A percentile compares a stretch with the other conserved stretches of the same genome.
Conservation (phyloP, 1,140 invertebrate genomes). For the Eciton burchellii region DNA sequence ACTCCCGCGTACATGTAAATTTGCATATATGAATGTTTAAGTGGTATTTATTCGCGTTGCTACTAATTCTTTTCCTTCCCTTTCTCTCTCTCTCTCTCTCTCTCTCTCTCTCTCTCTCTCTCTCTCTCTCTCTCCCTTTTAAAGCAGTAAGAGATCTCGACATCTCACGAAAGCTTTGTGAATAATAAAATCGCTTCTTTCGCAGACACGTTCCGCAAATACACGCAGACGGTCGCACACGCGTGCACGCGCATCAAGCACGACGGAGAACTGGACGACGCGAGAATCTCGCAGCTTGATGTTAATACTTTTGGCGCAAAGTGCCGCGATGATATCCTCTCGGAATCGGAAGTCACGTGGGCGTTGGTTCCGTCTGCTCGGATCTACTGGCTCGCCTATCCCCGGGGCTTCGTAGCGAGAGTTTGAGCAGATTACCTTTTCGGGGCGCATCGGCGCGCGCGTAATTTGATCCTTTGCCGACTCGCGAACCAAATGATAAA, state of each 20-base stretch:
- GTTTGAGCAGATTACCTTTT: conserved; percentile 68
- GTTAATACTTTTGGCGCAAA: conserved; percentile 56
- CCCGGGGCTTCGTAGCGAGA: conserved; percentile 9
- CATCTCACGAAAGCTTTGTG: conserved; percentile 60
- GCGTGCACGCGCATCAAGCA: conserved; percentile 24
- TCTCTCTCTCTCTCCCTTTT: neutral
- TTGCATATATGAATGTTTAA: conserved; percentile 20
- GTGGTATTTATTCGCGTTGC: conserved; percentile 34
- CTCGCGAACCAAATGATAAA: conserved; percentile 79
- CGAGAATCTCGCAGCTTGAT: conserved; percentile 44
- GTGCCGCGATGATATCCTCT: conserved; percentile 32
- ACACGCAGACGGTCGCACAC: neutral
- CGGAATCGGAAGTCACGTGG: conserved; percentile 54
- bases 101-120: too few relatives aligned
- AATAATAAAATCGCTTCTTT: conserved; percentile 72
- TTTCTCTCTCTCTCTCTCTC: too few relatives aligned
- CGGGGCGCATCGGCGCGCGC: conserved; percentile 73
- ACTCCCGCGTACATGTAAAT: too few relatives aligned
- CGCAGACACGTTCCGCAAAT: conserved; percentile 65
- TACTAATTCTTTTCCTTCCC: too few relatives aligned
- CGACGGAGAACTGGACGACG: conserved; percentile 3
- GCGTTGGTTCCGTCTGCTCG: conserved; percentile 30
- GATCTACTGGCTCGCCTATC: neutral
- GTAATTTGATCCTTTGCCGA: conserved; percentile 79
- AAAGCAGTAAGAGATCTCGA: conserved; percentile 3